Base-by-base conservation (phyloP, 2,113 vertebrate genomes). In the Paralichthys olivaceus region DNA sequence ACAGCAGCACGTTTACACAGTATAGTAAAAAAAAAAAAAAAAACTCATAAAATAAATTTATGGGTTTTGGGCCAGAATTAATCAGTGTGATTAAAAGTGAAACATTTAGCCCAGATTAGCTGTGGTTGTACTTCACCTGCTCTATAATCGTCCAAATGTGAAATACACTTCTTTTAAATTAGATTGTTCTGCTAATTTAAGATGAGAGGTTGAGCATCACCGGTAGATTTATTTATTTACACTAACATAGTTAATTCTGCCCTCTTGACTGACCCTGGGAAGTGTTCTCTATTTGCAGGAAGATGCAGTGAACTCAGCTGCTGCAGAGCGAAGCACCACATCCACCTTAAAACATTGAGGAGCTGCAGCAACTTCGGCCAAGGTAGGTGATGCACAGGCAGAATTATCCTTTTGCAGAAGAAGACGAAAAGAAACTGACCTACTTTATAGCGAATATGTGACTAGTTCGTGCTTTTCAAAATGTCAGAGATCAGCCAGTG, bases 271-370 rank as follows among this genome's bases (percentile, higher is more conserved):
- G 65, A 25, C 4, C 47, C 49, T 22, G 49, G 19, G 19, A 53
- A n/a, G 20, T n/a, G 29, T 2, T 68, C 69, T 80, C 32, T 32
- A 43, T 72, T 60, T 59, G 23, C 62, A 71, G 74, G 25, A 6
- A 11, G 74, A 55, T 12, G 77, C 61, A 22, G 57, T 60, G 62
- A 78, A 32, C 60, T 60, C 26, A 11, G 72, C 69, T 92, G 92
- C 77, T 71, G 81, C 74, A 22, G 70, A 47, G 47, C 1, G 93
- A 91, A 91, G 95, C 87, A 84, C 29, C 92, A 93, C 19, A 80
- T 94, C 95, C 94, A 95, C 94, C 94, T 95, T 90, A 90, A 90
- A 91, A 77, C 89, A 63, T 67, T 73, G 83, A 90, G 87, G 89
- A 93, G 90, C 74, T 77, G 78, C 57, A 12, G 61, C 86, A 75